A percentile compares a stretch with the other conserved stretches of the same genome.
phyloP scores from a whole-genome alignment of 2,797 vertebrate species.

The Typhlichthys subterraneus region DNA sequence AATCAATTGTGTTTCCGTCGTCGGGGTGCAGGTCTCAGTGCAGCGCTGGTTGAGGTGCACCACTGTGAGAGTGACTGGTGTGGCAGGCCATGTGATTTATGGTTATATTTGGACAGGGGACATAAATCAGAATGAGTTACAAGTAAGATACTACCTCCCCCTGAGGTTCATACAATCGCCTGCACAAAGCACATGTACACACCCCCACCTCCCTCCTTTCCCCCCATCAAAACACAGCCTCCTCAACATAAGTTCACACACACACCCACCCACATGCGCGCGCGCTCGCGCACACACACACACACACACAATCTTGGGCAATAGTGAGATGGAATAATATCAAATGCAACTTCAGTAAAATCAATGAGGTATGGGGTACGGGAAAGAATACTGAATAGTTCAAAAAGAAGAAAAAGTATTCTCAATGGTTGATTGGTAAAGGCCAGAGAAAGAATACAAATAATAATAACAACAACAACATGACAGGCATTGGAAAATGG shows the following conservation, averaged over 20 bases:
- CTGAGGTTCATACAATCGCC: slow-evolving; percentile 50
- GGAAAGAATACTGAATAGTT: slow-evolving; percentile 38
- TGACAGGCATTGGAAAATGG: no score
- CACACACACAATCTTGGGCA: slow-evolving; percentile 1
- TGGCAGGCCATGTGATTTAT: slow-evolving; percentile 80
- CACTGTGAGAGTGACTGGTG: slow-evolving; percentile 76
- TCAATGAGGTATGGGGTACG: slow-evolving; percentile 38
- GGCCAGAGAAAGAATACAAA: neutral
- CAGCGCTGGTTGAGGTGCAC: slow-evolving; percentile 60
- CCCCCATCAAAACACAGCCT: slow-evolving; percentile 22
- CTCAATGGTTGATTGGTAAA: neutral
- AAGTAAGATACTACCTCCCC: slow-evolving; percentile 68
- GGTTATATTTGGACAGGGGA: slow-evolving; percentile 78
- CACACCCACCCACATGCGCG: slow-evolving; percentile 26
- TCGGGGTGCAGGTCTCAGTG: slow-evolving; percentile 55
- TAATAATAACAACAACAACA: no score
- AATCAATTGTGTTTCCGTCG: slow-evolving; percentile 84
- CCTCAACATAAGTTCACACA: slow-evolving; percentile 25
- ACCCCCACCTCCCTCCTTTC: neutral
- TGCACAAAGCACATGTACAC: slow-evolving; percentile 42
- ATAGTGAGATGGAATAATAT: slow-evolving; percentile 38
- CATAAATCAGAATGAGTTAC: slow-evolving; percentile 85
- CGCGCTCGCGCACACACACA: slow-evolving; percentile 6
- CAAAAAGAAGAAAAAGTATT: slow-evolving; percentile 2
- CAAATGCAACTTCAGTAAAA: slow-evolving; percentile 38